These are phyloP conservation scores for Ophion obscuratus DNA, from an alignment of 2,888 invertebrate species.

Conservation along the genomic window DNA sequence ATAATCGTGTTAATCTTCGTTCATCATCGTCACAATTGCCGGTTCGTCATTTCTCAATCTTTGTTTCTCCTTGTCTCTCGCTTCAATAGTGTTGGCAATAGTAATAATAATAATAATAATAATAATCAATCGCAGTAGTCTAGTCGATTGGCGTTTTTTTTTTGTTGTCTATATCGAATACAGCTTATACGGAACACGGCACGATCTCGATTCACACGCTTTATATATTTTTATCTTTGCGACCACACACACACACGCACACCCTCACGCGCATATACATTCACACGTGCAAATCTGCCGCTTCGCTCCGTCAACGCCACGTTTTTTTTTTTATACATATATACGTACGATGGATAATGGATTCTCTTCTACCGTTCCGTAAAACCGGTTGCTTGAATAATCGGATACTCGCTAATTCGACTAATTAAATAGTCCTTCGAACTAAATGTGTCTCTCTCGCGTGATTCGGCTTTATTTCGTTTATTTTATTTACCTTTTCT, in stretches of 20 bases:
- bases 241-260: slow-evolving; percentile 17
- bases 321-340: slow-evolving; percentile 7
- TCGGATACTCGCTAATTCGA: slow-evolving; percentile 68
- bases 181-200: slow-evolving; percentile 60
- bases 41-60: slow-evolving; percentile 48
- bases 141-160: slow-evolving; percentile 43
- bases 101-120: slow-evolving; percentile 55
- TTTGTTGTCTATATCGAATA: slow-evolving; percentile 52
- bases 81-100: slow-evolving; percentile 62
- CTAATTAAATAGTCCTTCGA: slow-evolving; percentile 69
- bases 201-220: slow-evolving; percentile 61
- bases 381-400: slow-evolving; percentile 71
- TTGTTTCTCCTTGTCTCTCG: slow-evolving; percentile 17
- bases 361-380: slow-evolving; percentile 65
- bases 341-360: slow-evolving; percentile 54
- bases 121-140: slow-evolving; percentile 56
- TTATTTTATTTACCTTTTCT: slow-evolving; percentile 30
- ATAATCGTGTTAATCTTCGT: slow-evolving; percentile 23
- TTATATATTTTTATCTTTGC: slow-evolving; percentile 40
- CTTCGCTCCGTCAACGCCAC: slow-evolving; percentile 33
- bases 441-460: slow-evolving; percentile 55
- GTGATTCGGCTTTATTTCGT: slow-evolving; percentile 57
- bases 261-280: background rate
- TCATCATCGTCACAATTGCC: slow-evolving; percentile 47
- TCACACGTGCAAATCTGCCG: slow-evolving; percentile 24